Evolutionary conservation across 2,888 invertebrate genomes (phyloP).

Genomic region (Oscheius myriophilus): DNA sequence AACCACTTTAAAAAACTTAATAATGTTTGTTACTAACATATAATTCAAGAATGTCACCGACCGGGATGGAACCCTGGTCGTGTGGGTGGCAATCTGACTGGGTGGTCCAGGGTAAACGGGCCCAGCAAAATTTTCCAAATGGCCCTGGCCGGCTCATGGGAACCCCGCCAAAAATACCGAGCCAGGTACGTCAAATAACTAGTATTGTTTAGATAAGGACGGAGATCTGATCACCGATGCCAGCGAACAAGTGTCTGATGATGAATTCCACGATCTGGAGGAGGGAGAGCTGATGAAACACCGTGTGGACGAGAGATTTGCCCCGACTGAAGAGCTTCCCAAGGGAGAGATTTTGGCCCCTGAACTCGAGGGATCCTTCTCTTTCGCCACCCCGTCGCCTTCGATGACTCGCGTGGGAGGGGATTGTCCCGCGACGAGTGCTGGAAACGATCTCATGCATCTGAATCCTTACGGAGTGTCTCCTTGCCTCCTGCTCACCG

Average conservation of each 20-base stretch:
- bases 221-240: not conserved
- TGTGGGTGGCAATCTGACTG: too few species aligned
- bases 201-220: constrained; percentile 1
- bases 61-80: too few species aligned
- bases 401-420: not conserved
- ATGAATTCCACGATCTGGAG: constrained; percentile 38
- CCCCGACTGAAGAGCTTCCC: constrained; percentile 6
- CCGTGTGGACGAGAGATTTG: constrained; percentile 26
- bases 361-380: constrained; percentile 12
- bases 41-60: too few species aligned
- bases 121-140: too few species aligned
- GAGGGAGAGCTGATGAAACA: constrained; percentile 41
- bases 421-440: constrained; percentile 27
- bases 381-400: constrained; percentile 19
- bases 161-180: too few species aligned
- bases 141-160: too few species aligned
- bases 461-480: constrained; percentile 60
- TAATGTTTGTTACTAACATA: too few species aligned
- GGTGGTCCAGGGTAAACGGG: too few species aligned
- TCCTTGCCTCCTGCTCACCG: constrained; percentile 62
- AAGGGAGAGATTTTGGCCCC: constrained; percentile 16
- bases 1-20: too few species aligned
- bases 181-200: not conserved
- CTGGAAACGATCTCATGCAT: constrained; percentile 31
- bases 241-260: constrained; percentile 29